phyloP scores from a whole-genome alignment of 2,113 vertebrate species.

The Seriola aureovittata region DNA sequence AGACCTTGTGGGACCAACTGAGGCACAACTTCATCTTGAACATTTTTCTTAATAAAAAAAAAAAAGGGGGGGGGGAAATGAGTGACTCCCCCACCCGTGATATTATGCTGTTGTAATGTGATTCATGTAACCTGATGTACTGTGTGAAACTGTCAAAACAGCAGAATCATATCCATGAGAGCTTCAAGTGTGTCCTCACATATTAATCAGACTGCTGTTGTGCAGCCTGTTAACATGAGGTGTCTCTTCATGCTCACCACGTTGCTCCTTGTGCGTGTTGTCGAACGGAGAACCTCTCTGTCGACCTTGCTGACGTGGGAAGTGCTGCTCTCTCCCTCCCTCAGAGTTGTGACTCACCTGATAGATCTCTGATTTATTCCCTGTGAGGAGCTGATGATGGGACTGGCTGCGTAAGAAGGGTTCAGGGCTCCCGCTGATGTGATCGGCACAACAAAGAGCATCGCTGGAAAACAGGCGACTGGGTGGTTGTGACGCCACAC shows the following conservation, averaged over 20 bases:
- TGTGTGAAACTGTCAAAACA: conserved; percentile 3
- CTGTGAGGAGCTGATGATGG: conserved; percentile 67
- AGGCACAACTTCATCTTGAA: conserved; percentile 34
- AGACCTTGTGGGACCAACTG: conserved; percentile 40
- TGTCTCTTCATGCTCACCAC: conserved; percentile 8
- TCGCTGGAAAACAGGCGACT: conserved; percentile 24
- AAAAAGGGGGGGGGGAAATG: neutral
- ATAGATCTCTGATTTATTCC: conserved; percentile 74
- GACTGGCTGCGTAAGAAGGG: conserved; percentile 46
- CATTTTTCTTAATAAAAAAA: conserved; percentile 41
- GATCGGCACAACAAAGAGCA: conserved; percentile 64
- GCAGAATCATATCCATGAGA: neutral
- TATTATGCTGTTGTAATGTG: neutral
- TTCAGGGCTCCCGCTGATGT: conserved; percentile 58
- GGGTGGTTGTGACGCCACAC: conserved; percentile 11
- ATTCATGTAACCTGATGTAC: conserved; percentile 1
- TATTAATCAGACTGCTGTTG: conserved; percentile 15
- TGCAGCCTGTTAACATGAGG: neutral
- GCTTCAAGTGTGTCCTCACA: neutral
- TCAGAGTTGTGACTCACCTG: conserved; percentile 80
- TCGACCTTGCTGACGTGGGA: conserved; percentile 72
- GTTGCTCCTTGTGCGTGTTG: conserved; percentile 6
- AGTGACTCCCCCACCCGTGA: too few relatives aligned
- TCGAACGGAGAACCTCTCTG: conserved; percentile 41
- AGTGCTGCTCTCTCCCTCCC: conserved; percentile 50